A percentile compares a stretch with the other conserved stretches of the same genome.
Conservation (phyloP, 2,888 invertebrate genomes). For the Anthophora plumipes region DNA sequence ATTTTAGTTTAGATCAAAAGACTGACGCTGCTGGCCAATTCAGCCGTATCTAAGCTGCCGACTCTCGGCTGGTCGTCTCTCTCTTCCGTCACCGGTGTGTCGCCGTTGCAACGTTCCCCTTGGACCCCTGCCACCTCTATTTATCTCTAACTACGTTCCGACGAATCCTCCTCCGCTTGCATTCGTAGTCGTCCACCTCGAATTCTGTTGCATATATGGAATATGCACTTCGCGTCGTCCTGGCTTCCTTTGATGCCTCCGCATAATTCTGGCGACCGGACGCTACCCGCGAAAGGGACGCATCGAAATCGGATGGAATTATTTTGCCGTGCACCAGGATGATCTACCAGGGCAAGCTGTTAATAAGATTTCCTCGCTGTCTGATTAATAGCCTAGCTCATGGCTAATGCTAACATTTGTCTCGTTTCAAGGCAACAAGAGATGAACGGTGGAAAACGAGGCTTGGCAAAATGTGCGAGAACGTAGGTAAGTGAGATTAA, state of each 20-base stretch:
- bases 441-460: neutral
- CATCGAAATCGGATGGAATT: conserved; percentile 27
- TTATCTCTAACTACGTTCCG: conserved; percentile 40
- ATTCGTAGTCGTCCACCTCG: conserved; percentile 18
- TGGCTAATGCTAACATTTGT: conserved; percentile 3
- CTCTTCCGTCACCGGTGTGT: conserved; percentile 23
- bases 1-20: conserved; percentile 84
- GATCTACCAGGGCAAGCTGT: neutral
- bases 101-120: too few species aligned
- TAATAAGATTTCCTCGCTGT: conserved; percentile 21
- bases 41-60: conserved; percentile 80
- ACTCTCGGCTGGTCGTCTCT: conserved; percentile 45
- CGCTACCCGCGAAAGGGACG: neutral
- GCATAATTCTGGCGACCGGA: conserved; percentile 23
- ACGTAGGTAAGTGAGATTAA: conserved; percentile 31
- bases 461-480: neutral
- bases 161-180: conserved; percentile 25
- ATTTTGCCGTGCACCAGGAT: neutral
- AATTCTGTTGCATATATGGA: conserved; percentile 54
- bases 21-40: conserved; percentile 80
- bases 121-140: too few species aligned
- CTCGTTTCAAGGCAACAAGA: neutral
- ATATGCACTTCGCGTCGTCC: conserved; percentile 38
- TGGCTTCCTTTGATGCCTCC: conserved; percentile 35
- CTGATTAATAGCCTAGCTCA: conserved; percentile 14